Percentiles rank a stretch among this genome's conserved stretches.
phyloP scores from a whole-genome alignment of 1,140 invertebrate species.

The Euura saliciscinereae region DNA sequence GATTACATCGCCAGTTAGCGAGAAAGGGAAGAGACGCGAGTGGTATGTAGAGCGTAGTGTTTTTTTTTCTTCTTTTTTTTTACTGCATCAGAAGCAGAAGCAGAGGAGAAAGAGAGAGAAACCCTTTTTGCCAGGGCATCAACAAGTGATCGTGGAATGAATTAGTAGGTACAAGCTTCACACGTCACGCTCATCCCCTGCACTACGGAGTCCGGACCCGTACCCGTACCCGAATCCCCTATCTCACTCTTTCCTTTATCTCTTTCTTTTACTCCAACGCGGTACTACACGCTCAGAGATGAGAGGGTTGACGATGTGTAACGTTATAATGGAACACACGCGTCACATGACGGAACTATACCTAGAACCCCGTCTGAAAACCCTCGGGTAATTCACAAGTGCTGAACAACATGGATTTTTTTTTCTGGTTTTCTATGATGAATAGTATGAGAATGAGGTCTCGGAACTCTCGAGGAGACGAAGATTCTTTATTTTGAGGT shows the following conservation, averaged over 20 bases:
- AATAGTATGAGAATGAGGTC: no score
- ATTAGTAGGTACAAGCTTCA: slow-evolving; percentile 13
- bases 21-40: not conserved
- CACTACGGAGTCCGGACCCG: not conserved
- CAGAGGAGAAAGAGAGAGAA: not conserved
- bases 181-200: slow-evolving; percentile 1
- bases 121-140: slow-evolving; percentile 11
- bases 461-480: no score
- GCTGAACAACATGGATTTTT: no score
- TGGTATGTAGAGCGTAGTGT: not conserved
- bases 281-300: not conserved
- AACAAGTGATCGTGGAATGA: slow-evolving; percentile 13
- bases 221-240: not conserved
- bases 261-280: not conserved
- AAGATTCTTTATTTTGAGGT: no score
- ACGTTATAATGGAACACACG: no score
- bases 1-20: not conserved
- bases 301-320: not conserved
- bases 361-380: no score
- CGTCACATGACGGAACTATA: no score
- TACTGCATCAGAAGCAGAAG: not conserved
- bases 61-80: not conserved
- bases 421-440: no score
- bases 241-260: not conserved
- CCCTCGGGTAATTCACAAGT: no score